These are phyloP conservation scores for Brachionus manjavacas DNA, from an alignment of 1,140 invertebrate genomes.

Conservation along the genomic window DNA sequence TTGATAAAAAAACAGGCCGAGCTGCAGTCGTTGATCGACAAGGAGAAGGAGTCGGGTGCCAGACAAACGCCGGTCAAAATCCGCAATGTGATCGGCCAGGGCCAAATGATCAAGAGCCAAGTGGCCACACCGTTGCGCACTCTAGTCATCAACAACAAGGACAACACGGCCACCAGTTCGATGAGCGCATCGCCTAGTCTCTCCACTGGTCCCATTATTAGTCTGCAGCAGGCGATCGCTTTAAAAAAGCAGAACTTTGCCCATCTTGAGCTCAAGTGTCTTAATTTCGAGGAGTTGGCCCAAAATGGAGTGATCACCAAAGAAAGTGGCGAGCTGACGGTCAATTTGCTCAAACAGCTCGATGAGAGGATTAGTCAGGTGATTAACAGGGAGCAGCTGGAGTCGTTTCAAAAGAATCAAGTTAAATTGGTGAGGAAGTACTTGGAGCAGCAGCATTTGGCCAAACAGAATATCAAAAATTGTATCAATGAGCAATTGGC, in stretches of 20 bases:
- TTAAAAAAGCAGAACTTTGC: not conserved
- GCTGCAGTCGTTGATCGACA: slow-evolving; percentile 7
- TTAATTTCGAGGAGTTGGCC: slow-evolving; percentile 36
- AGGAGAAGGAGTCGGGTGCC: not conserved
- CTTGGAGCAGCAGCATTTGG: slow-evolving; percentile 33
- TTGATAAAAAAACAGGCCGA: slow-evolving; percentile 24
- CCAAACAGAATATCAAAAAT: slow-evolving; percentile 34
- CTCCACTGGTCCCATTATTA: not conserved
- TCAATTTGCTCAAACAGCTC: not conserved
- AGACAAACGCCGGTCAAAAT: slow-evolving; percentile 37
- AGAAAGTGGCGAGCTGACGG: not conserved
- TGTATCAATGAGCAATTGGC: slow-evolving; percentile 21
- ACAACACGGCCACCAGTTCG: not conserved
- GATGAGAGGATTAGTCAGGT: slow-evolving; percentile 5
- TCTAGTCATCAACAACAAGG: slow-evolving; percentile 30
- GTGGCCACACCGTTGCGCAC: not conserved
- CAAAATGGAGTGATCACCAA: slow-evolving; percentile 31
- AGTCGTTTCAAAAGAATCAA: slow-evolving; percentile 35
- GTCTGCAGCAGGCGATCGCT: not conserved
- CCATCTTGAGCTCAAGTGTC: slow-evolving; percentile 16
- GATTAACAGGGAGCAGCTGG: not conserved
- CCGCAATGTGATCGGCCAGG: not conserved
- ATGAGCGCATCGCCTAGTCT: not conserved
- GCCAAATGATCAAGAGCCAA: not conserved
- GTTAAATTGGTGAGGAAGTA: slow-evolving; percentile 13